A percentile compares a stretch with the other conserved stretches of the same genome.
phyloP scores from a whole-genome alignment of 2,797 vertebrate genomes.

The Myripristis jacobus region DNA sequence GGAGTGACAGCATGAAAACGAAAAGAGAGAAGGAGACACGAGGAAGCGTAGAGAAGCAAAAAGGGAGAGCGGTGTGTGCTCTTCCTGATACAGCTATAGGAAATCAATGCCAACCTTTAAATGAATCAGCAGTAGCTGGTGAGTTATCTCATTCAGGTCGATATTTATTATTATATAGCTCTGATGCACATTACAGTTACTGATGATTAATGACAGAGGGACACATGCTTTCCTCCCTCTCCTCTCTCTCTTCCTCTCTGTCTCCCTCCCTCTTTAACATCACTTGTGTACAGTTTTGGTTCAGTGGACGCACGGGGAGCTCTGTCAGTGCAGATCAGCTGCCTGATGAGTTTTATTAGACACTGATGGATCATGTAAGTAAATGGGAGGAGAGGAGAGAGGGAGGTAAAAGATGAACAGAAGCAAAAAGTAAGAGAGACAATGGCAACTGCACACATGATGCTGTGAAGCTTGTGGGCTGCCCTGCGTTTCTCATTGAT shows the following conservation, averaged over 20 bases:
- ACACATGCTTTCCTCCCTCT: neutral
- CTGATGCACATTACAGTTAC: slow-evolving; percentile 38
- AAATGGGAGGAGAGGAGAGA: neutral
- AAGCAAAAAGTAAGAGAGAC: neutral
- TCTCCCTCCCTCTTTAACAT: neutral
- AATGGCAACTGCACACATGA: neutral
- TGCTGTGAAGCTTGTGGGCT: neutral
- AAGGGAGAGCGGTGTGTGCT: slow-evolving; percentile 14
- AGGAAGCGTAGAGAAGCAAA: neutral
- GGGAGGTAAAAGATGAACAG: neutral
- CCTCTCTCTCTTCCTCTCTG: neutral
- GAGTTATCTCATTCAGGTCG: slow-evolving; percentile 61
- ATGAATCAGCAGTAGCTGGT: slow-evolving; percentile 65
- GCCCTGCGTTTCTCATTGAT: neutral
- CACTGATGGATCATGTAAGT: slow-evolving; percentile 17
- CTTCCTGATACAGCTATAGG: slow-evolving; percentile 53
- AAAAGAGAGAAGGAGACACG: slow-evolving; percentile 2
- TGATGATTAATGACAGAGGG: slow-evolving; percentile 33
- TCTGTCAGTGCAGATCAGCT: slow-evolving; percentile 22
- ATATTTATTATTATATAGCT: slow-evolving; percentile 60
- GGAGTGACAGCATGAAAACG: too few species aligned
- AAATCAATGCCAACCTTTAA: slow-evolving; percentile 72
- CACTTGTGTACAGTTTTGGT: slow-evolving; percentile 26
- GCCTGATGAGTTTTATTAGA: slow-evolving; percentile 3
- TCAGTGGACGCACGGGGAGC: slow-evolving; percentile 3